These are phyloP conservation scores for Zoanthus gigantus DNA, from an alignment of 92 coral and sea anemone species.

Conservation along the genomic window DNA sequence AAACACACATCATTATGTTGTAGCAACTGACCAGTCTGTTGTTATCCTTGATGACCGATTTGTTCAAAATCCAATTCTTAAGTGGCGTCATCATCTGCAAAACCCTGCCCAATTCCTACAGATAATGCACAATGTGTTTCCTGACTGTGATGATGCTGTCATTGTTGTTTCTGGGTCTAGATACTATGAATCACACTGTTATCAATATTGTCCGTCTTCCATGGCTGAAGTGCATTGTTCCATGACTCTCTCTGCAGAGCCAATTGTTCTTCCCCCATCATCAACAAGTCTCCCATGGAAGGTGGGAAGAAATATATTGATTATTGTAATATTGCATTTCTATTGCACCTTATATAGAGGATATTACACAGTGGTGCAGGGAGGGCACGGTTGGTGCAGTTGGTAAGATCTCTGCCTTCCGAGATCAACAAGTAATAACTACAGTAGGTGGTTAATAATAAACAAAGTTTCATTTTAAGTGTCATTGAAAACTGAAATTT, in stretches of 20 bases:
- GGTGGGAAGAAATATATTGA: slow-evolving; percentile 51
- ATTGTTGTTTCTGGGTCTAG: slow-evolving; percentile 81
- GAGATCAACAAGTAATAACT: too few relatives aligned
- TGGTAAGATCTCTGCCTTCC: too few relatives aligned
- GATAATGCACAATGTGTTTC: slow-evolving; percentile 57
- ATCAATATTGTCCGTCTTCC: slow-evolving; percentile 71
- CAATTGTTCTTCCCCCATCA: slow-evolving; percentile 69
- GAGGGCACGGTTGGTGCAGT: too few relatives aligned
- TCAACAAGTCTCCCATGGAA: slow-evolving; percentile 93
- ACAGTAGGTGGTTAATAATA: too few relatives aligned
- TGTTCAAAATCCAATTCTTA: slow-evolving; percentile 87
- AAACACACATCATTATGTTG: slow-evolving; percentile 81
- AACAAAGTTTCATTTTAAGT: too few relatives aligned
- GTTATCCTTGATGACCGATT: slow-evolving; percentile 88
- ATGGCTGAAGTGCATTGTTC: slow-evolving; percentile 3
- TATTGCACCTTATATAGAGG: too few relatives aligned
- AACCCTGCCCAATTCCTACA: slow-evolving; percentile 80
- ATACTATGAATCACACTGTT: slow-evolving; percentile 85
- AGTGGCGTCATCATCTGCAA: slow-evolving; percentile 90
- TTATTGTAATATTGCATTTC: too few relatives aligned
- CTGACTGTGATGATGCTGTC: slow-evolving; percentile 73
- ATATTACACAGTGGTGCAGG: too few relatives aligned
- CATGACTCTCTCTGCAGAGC: slow-evolving; percentile 10
- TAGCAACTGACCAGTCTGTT: slow-evolving; percentile 90
- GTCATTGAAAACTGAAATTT: too few relatives aligned